A percentile compares a stretch with the other conserved stretches of the same genome.
These are phyloP conservation scores for Xenentodon cancila DNA, from an alignment of 2,797 vertebrate genomes.

Conservation along the genomic window DNA sequence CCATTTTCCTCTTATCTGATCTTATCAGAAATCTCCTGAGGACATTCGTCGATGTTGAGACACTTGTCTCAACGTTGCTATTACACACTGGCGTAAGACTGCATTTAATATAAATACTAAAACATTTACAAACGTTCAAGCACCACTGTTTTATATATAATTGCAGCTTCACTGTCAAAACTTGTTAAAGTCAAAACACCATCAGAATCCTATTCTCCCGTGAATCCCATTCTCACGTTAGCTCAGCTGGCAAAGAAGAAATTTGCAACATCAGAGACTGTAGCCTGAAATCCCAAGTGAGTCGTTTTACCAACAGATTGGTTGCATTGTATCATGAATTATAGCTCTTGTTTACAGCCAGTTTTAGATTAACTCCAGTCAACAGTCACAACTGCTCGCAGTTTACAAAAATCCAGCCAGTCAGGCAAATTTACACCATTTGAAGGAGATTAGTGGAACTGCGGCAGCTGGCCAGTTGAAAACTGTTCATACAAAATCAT, in stretches of 20 bases:
- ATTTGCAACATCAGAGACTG: constrained; percentile 37
- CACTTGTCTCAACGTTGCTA: neutral
- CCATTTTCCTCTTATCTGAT: too few relatives aligned
- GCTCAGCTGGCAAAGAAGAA: constrained; percentile 48
- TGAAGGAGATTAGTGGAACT: constrained; percentile 32
- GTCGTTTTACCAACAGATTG: constrained; percentile 47
- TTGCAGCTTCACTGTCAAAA: too few relatives aligned
- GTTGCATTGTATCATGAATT: constrained; percentile 57
- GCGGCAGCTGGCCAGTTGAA: too few relatives aligned
- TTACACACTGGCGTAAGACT: neutral
- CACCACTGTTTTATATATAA: neutral
- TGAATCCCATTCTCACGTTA: constrained; percentile 25
- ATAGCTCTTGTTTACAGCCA: constrained; percentile 67
- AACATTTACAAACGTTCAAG: neutral
- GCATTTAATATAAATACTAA: neutral
- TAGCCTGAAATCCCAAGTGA: constrained; percentile 38
- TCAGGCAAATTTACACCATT: constrained; percentile 44
- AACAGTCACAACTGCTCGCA: constrained; percentile 59
- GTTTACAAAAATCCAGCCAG: constrained; percentile 54
- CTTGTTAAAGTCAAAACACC: neutral
- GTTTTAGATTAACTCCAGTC: constrained; percentile 66
- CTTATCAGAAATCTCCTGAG: too few relatives aligned
- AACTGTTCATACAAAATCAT: too few relatives aligned
- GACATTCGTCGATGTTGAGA: too few relatives aligned
- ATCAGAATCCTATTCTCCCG: constrained; percentile 1